phyloP scores from a whole-genome alignment of 1,140 invertebrate species.

The Bombyx mandarina region DNA sequence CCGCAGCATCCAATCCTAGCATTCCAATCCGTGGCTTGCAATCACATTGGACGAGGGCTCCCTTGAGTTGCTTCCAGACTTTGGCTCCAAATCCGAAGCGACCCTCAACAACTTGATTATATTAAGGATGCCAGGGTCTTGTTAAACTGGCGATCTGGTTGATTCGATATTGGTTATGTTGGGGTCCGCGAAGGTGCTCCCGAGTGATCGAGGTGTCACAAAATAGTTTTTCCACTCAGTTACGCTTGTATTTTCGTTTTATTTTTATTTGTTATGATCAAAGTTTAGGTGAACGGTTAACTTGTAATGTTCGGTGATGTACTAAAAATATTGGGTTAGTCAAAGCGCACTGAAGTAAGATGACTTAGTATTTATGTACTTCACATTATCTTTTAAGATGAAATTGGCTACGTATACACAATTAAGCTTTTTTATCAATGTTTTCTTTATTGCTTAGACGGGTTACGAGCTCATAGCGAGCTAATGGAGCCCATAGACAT shows the following conservation, averaged over 20 bases:
- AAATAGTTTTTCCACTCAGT: slow-evolving; percentile 34
- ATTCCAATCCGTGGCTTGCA: slow-evolving; percentile 12
- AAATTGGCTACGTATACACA: no score
- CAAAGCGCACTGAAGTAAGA: no score
- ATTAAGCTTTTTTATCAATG: no score
- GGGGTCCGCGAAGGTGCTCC: slow-evolving; percentile 5
- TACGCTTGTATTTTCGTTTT: slow-evolving; percentile 14
- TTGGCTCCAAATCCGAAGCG: slow-evolving; percentile 5
- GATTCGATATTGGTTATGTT: slow-evolving; percentile 8
- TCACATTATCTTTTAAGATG: no score
- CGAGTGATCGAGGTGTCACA: slow-evolving; percentile 28
- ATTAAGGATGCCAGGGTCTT: neutral
- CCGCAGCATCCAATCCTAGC: slow-evolving; percentile 35
- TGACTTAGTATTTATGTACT: no score
- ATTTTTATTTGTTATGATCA: slow-evolving; percentile 1
- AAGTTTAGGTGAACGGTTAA: no score
- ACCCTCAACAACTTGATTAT: neutral
- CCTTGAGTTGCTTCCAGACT: slow-evolving; percentile 30
- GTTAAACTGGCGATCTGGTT: slow-evolving; percentile 3
- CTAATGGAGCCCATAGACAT: no score
- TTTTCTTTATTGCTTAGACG: no score
- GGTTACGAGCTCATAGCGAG: no score
- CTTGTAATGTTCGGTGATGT: no score
- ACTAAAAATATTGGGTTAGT: slow-evolving; percentile 4
- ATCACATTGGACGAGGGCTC: slow-evolving; percentile 34